Evolutionary conservation across 2,888 invertebrate genomes (phyloP).

Genomic region (Volucella zonaria): DNA sequence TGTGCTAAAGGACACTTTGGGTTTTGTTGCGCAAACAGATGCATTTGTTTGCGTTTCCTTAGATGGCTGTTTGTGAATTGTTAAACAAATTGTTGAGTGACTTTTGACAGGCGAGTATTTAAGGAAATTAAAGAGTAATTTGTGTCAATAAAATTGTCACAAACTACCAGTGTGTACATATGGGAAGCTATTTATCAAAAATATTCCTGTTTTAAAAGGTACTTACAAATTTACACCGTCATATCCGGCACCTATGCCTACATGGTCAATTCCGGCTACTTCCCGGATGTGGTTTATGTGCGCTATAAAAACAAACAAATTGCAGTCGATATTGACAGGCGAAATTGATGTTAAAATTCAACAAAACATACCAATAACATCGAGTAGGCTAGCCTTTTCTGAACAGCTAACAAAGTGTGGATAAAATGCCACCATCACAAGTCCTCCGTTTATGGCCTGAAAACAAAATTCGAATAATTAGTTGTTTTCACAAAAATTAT

Average conservation of each 20-base stretch:
- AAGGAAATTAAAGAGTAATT: background rate
- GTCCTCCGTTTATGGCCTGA: slow-evolving; percentile 85
- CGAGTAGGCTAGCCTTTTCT: slow-evolving; percentile 84
- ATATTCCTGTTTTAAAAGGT: slow-evolving; percentile 36
- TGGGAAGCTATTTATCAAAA: background rate
- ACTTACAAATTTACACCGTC: slow-evolving; percentile 96
- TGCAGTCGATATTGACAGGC: background rate
- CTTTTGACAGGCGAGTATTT: slow-evolving; percentile 29
- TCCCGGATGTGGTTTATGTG: slow-evolving; percentile 95
- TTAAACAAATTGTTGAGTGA: slow-evolving; percentile 46
- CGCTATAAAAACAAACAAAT: slow-evolving; percentile 83
- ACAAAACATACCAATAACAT: slow-evolving; percentile 85
- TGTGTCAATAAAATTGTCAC: slow-evolving; percentile 22
- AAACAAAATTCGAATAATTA: slow-evolving; percentile 62
- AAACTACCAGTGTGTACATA: background rate
- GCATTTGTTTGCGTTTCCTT: slow-evolving; percentile 34
- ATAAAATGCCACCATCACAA: slow-evolving; percentile 87
- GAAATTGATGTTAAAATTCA: background rate
- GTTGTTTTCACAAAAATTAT: background rate
- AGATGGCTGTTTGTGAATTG: slow-evolving; percentile 58
- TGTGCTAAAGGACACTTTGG: slow-evolving; percentile 43
- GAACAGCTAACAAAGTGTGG: slow-evolving; percentile 85
- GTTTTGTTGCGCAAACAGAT: slow-evolving; percentile 42
- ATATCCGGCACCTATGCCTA: slow-evolving; percentile 94
- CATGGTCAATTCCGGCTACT: slow-evolving; percentile 93